Percentiles rank a stretch among this genome's conserved stretches.
These are phyloP conservation scores for human (Homo sapiens) DNA, from an alignment of 2,113 vertebrate genomes.

Conservation along the genomic window DNA sequence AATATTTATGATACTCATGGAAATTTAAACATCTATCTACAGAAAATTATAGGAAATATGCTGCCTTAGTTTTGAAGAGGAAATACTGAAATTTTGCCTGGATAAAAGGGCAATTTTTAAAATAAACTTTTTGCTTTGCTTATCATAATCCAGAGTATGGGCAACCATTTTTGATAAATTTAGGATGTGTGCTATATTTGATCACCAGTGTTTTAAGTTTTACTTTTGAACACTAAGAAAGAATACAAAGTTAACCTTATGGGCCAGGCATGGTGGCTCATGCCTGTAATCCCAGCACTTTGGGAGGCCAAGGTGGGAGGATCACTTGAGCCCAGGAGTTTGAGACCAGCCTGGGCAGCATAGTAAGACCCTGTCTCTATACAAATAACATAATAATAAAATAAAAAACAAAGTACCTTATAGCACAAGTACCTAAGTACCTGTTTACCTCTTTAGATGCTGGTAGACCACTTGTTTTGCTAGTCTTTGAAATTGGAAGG, in stretches of 20 bases:
- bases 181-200: constrained; percentile 1
- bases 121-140: constrained; percentile 53
- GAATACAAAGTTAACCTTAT: neutral
- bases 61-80: constrained; percentile 57
- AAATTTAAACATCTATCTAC: constrained; percentile 63
- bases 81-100: constrained; percentile 45
- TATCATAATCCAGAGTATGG: neutral
- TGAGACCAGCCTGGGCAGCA: no score
- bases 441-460: constrained; percentile 84
- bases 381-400: no score
- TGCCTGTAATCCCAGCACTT: no score
- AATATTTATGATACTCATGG: constrained; percentile 63
- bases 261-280: no score
- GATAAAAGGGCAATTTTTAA: constrained; percentile 57
- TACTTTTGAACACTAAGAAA: constrained; percentile 31
- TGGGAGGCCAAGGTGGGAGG: no score
- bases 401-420: neutral
- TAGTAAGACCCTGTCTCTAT: no score
- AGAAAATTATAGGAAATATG: constrained; percentile 63
- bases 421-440: constrained; percentile 64
- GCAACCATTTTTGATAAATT: constrained; percentile 54
- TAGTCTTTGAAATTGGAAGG: constrained; percentile 85
- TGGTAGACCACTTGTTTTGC: constrained; percentile 87
- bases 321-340: no score
- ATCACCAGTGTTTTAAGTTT: constrained; percentile 48